Conservation (phyloP, 1,140 invertebrate species). For the Heterodera carotae region DNA sequence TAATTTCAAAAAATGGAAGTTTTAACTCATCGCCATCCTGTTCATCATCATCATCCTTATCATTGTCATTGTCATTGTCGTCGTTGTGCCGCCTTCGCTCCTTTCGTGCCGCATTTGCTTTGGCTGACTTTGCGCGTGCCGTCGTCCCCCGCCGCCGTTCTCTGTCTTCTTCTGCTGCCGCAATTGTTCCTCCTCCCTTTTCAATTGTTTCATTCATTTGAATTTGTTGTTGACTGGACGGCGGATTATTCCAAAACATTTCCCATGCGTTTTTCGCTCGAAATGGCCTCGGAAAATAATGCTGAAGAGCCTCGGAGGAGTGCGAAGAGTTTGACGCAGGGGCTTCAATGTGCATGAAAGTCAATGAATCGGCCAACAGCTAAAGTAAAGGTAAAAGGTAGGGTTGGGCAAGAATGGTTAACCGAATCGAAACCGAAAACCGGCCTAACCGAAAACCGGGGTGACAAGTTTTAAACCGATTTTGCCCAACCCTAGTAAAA, state of each 20-base stretch:
- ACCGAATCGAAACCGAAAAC: no score
- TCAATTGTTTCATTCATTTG: not conserved
- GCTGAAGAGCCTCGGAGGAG: conserved; percentile 25
- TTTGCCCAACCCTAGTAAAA: no score
- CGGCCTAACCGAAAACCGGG: no score
- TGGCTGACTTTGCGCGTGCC: not conserved
- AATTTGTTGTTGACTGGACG: not conserved
- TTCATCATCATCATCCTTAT: no score
- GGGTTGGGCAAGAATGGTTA: no score
- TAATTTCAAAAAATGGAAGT: no score
- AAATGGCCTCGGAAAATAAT: conserved; percentile 29
- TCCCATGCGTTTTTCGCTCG: conserved; percentile 38
- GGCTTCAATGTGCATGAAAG: not conserved
- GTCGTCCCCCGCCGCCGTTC: no score
- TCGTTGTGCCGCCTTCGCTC: not conserved
- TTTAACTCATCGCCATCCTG: no score
- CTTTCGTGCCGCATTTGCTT: not conserved
- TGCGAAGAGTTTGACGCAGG: not conserved
- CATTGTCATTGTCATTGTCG: no score
- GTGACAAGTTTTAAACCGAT: no score
- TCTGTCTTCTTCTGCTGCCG: not conserved
- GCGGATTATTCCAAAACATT: conserved; percentile 43
- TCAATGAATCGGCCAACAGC: not conserved
- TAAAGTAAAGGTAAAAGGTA: no score
- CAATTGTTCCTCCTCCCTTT: not conserved